Percentiles rank a stretch among this genome's conserved stretches.
Conservation (phyloP, 1,140 invertebrate species). For the Geopemphigus sp. region DNA sequence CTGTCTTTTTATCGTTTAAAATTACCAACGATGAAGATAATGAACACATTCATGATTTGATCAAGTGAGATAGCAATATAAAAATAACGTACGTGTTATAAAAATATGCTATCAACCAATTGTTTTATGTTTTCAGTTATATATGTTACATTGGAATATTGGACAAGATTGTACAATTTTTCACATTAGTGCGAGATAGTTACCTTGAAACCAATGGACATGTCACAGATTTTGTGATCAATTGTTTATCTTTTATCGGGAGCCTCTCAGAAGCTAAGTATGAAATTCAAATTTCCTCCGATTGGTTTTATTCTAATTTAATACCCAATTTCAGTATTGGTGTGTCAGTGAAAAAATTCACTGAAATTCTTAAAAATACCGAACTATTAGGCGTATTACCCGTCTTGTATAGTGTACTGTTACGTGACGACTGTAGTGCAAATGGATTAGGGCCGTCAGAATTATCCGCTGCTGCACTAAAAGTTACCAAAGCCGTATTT, state of each 20-base stretch:
- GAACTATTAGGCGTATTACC: constrained; percentile 38
- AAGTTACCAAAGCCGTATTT: constrained; percentile 47
- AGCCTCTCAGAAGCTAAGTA: constrained; percentile 41
- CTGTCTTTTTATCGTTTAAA: constrained; percentile 35
- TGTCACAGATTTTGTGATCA: constrained; percentile 28
- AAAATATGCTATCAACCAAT: neutral
- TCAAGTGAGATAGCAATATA: neutral
- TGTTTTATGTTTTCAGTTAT: constrained; percentile 27
- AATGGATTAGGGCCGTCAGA: constrained; percentile 37
- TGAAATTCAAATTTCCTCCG: neutral
- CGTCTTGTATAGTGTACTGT: constrained; percentile 29
- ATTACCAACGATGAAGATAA: constrained; percentile 11
- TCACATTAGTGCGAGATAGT: constrained; percentile 31
- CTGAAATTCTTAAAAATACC: constrained; percentile 27
- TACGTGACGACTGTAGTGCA: constrained; percentile 32
- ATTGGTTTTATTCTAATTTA: neutral
- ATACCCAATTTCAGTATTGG: constrained; percentile 12
- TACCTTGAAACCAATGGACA: constrained; percentile 45
- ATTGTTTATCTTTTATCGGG: constrained; percentile 38
- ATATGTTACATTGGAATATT: constrained; percentile 35
- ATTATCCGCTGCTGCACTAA: neutral
- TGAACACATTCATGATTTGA: constrained; percentile 30
- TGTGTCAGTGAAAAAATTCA: constrained; percentile 5
- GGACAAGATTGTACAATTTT: constrained; percentile 38
- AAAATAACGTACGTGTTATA: neutral